Percentiles rank a stretch among this genome's conserved stretches.
phyloP scores from a whole-genome alignment of 2,888 invertebrate genomes.

The Unio delphinus region DNA sequence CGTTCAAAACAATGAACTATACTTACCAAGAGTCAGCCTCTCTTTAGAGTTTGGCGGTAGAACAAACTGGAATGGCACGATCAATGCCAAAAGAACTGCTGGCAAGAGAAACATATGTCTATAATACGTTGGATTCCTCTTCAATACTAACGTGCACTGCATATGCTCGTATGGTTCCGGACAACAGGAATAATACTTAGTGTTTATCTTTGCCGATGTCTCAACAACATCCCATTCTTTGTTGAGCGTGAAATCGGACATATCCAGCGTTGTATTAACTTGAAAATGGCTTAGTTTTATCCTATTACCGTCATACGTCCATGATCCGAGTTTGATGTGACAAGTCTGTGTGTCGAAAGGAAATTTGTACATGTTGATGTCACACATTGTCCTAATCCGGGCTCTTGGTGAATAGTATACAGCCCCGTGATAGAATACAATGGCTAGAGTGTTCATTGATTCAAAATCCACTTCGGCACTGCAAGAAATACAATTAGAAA shows the following conservation, averaged over 20 bases:
- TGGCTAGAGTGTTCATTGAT: conserved; percentile 42
- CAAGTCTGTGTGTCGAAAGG: conserved; percentile 94
- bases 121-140: conserved; percentile 91
- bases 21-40: conserved; percentile 95
- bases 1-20: neutral
- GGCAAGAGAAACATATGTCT: conserved; percentile 76
- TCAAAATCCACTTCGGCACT: conserved; percentile 49
- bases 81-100: conserved; percentile 90
- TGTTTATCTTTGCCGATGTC: conserved; percentile 25
- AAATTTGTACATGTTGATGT: conserved; percentile 92
- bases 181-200: conserved; percentile 50
- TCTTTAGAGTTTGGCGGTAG: conserved; percentile 97
- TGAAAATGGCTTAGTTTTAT: conserved; percentile 48
- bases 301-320: conserved; percentile 75
- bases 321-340: conserved; percentile 91
- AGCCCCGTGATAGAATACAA: conserved; percentile 55
- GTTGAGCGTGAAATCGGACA: conserved; percentile 32
- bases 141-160: conserved; percentile 13
- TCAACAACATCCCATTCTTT: conserved; percentile 51
- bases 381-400: conserved; percentile 74
- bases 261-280: conserved; percentile 23
- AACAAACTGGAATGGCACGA: conserved; percentile 95
- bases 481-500: conserved; percentile 13
- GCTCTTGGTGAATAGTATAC: conserved; percentile 96
- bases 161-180: conserved; percentile 51